Base-by-base conservation (phyloP, 2,113 vertebrate species). In the Micromys minutus region DNA sequence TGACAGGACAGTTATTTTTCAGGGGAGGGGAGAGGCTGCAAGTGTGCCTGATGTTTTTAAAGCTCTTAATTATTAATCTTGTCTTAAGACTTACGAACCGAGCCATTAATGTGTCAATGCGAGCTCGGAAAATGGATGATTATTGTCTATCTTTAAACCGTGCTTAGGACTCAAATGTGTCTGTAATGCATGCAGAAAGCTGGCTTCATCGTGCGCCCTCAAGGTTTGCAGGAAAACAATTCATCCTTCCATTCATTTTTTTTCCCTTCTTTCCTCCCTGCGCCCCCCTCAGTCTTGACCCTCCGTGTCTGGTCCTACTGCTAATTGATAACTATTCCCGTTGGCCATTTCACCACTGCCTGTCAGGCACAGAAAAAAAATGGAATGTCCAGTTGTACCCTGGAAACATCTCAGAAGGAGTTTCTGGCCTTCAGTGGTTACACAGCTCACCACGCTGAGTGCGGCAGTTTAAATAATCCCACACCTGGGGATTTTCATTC, bases 31-130 rank as follows among this genome's bases (percentile, higher is more conserved):
- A 88, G 90, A 88, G 85, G 88, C n/a, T 93, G 77, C 91, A 92
- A 95, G 87, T 89, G 76, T 90, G 87, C 65, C 39, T 96, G 77
- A 77, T 97, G 95, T 96, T 94, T 97, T 97, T 81, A 97, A 96
- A 96, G 94, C 96, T 89, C 89, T 95, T 61, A 36, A 47, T 96
- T 97, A 97, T 95, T 97, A 95, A 98, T 98, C 84, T 95, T 95
- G 94, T 95, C 79, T 77, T 85, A 55, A 94, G 76, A 96, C 86
- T 95, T 93, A 96, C 19, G 90, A 90, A 96, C 77, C 93, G 95
- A 90, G 76, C 95, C 93, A 96, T 94, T 97, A 96, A 96, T 72
- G 93, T 97, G 96, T 95, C 96, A 92, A 81, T 52, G 59, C 83
- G 71, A 92, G 31, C 59, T 81, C 1, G 1, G 80, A 52, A 96